Percentiles rank a stretch among this genome's conserved stretches.
These are phyloP conservation scores for Ranitomeya variabilis DNA, from an alignment of 2,113 vertebrate genomes.

Conservation along the genomic window DNA sequence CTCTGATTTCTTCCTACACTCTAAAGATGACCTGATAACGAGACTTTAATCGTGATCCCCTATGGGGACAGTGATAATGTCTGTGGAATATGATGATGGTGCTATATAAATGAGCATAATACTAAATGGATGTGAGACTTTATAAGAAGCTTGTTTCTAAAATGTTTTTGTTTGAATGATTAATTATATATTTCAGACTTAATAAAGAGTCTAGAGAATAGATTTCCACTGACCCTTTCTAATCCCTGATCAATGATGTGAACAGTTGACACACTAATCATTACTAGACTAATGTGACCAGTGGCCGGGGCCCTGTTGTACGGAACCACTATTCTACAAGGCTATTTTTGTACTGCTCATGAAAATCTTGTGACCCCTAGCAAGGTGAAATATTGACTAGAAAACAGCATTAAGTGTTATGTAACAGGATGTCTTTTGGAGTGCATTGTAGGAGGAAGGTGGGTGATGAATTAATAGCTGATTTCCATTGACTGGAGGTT, in stretches of 20 bases:
- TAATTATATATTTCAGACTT: not conserved
- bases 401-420: not conserved
- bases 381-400: constrained; percentile 21
- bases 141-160: too few relatives aligned
- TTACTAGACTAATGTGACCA: not conserved
- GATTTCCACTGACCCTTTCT: not conserved
- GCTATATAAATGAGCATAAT: too few relatives aligned
- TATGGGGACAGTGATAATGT: too few relatives aligned
- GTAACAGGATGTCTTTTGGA: not conserved
- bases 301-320: not conserved
- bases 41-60: too few relatives aligned
- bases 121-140: too few relatives aligned
- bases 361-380: not conserved
- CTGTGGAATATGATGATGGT: too few relatives aligned
- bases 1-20: too few relatives aligned
- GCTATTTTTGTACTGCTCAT: not conserved
- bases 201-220: not conserved
- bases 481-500: not conserved
- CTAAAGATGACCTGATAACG: too few relatives aligned
- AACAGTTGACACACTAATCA: not conserved
- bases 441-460: not conserved
- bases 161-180: too few relatives aligned
- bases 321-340: not conserved
- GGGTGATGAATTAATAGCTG: constrained; percentile 5
- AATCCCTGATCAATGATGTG: not conserved